A percentile compares a stretch with the other conserved stretches of the same genome.
These are phyloP conservation scores for Carcinoscorpius rotundicauda DNA, from an alignment of 1,140 invertebrate genomes.

Conservation along the genomic window DNA sequence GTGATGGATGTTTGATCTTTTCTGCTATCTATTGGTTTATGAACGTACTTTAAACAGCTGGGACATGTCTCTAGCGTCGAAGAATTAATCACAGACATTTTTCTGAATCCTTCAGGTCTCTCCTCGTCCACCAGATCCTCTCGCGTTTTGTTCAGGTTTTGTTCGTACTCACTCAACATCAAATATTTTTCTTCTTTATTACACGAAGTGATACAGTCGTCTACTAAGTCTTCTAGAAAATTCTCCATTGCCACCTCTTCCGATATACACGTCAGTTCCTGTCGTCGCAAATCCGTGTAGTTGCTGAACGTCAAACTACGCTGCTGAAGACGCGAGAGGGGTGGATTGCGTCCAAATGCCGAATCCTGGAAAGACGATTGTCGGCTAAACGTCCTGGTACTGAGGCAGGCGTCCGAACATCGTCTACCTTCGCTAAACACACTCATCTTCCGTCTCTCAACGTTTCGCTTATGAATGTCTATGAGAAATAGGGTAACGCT, in stretches of 20 bases:
- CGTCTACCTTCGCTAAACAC: not conserved
- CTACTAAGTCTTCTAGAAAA: slow-evolving; percentile 22
- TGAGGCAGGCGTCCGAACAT: slow-evolving; percentile 1
- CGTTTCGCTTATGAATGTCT: slow-evolving; percentile 50
- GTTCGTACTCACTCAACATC: slow-evolving; percentile 74
- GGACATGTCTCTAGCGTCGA: no score
- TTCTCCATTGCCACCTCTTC: slow-evolving; percentile 36
- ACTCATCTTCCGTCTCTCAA: slow-evolving; percentile 1
- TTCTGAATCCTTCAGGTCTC: no score
- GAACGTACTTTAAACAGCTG: no score
- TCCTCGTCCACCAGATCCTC: no score
- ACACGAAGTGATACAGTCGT: slow-evolving; percentile 72
- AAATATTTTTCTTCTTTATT: slow-evolving; percentile 68
- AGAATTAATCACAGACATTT: no score
- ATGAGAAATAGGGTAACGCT: slow-evolving; percentile 64
- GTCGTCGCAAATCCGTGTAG: slow-evolving; percentile 11
- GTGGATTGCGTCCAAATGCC: not conserved
- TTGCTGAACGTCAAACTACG: slow-evolving; percentile 1
- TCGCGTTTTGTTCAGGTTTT: slow-evolving; percentile 44
- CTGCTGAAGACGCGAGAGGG: not conserved
- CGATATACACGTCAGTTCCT: slow-evolving; percentile 68
- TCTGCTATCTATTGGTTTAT: no score
- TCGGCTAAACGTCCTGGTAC: not conserved
- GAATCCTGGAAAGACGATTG: slow-evolving; percentile 6
- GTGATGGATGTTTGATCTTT: no score